phyloP scores from a whole-genome alignment of 2,797 vertebrate genomes.

The Coregonus ussuriensis region DNA sequence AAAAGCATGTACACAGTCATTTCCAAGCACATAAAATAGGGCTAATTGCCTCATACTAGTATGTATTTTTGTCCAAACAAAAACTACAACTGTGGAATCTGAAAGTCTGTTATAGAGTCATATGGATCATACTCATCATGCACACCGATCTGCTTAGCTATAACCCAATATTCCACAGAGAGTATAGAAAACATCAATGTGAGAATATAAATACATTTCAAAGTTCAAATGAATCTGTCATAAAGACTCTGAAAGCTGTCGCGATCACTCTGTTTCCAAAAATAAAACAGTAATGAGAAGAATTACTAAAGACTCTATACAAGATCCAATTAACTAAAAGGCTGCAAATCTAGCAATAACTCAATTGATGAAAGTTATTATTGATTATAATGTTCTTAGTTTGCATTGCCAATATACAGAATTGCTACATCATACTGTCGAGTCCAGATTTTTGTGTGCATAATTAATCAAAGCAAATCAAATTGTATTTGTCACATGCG shows the following conservation, averaged over 20 bases:
- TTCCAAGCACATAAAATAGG: conserved; percentile 20
- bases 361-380: conserved; percentile 67
- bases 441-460: conserved; percentile 38
- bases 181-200: conserved; percentile 14
- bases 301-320: conserved; percentile 50
- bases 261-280: conserved; percentile 39
- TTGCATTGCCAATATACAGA: conserved; percentile 45
- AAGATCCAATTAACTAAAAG: conserved; percentile 76
- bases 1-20: conserved; percentile 42
- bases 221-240: conserved; percentile 44
- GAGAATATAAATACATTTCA: conserved; percentile 27
- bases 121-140: conserved; percentile 18
- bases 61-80: background rate
- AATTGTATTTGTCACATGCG: background rate
- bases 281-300: conserved; percentile 60
- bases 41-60: background rate
- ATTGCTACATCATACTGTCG: conserved; percentile 34
- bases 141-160: conserved; percentile 5
- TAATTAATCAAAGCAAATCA: conserved; percentile 44
- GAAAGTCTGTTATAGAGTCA: conserved; percentile 36
- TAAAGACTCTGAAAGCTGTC: conserved; percentile 44
- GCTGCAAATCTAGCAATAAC: conserved; percentile 66
- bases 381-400: conserved; percentile 70
- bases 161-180: conserved; percentile 39
- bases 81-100: conserved; percentile 19